Percentiles rank a stretch among this genome's conserved stretches.
Conservation (phyloP, 1,140 invertebrate genomes). For the Mycetomoellerius zeteki region DNA sequence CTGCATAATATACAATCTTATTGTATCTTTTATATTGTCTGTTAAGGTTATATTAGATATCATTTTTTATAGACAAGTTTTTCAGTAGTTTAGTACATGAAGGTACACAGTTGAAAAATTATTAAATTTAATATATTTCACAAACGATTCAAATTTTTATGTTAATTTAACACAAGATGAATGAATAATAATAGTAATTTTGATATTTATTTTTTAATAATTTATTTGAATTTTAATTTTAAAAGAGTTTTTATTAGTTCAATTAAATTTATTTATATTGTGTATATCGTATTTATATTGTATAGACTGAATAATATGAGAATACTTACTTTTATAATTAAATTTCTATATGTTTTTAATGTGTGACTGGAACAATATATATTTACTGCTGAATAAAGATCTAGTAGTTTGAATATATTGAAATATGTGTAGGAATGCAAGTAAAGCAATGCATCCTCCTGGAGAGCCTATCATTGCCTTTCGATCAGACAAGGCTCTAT, state of each 20-base stretch:
- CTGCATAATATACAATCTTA: background rate
- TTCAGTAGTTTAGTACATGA: background rate
- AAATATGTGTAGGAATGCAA: slow-evolving; percentile 85
- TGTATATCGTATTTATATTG: background rate
- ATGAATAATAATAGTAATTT: background rate
- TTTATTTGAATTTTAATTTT: background rate
- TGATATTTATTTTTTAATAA: background rate
- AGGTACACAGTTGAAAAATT: too few species aligned
- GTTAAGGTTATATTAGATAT: background rate
- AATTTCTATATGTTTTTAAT: background rate
- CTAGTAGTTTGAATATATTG: background rate
- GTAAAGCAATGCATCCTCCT: slow-evolving; percentile 94
- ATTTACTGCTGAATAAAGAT: background rate
- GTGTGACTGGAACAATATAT: background rate
- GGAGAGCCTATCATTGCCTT: slow-evolving; percentile 93
- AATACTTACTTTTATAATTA: background rate
- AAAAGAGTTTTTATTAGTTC: background rate
- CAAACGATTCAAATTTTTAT: too few species aligned
- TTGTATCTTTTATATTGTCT: background rate
- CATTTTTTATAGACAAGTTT: background rate
- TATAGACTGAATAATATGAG: background rate
- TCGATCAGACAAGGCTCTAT: slow-evolving; percentile 92
- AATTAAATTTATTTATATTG: too few species aligned
- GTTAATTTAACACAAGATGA: too few species aligned
- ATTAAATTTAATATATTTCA: too few species aligned